These are phyloP conservation scores for Arvicanthis niloticus DNA, from an alignment of 2,113 vertebrate genomes.

Conservation along the genomic window DNA sequence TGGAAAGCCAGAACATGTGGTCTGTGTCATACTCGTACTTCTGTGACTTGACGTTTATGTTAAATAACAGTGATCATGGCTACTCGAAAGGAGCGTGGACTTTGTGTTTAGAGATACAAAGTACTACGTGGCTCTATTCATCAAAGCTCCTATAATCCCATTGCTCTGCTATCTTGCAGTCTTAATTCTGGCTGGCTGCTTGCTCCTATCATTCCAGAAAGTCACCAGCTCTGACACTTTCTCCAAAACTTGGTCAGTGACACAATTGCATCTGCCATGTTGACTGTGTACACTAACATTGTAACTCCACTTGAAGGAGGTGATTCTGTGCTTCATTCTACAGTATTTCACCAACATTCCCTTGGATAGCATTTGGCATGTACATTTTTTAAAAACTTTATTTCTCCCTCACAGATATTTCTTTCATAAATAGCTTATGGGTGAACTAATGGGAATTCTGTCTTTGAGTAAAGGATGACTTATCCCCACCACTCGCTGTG, in stretches of 20 bases:
- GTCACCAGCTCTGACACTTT: neutral
- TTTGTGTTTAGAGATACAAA: conserved; percentile 39
- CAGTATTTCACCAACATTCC: neutral
- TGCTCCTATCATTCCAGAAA: conserved; percentile 23
- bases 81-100: neutral
- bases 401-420: conserved; percentile 43
- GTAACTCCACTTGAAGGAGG: neutral
- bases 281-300: neutral
- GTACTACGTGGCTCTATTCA: neutral
- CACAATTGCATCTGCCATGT: neutral
- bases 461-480: conserved; percentile 21
- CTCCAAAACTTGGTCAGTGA: neutral
- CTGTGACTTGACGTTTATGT: conserved; percentile 48
- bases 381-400: neutral
- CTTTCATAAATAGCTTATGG: conserved; percentile 25
- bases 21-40: conserved; percentile 3
- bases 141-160: conserved; percentile 35
- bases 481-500: neutral
- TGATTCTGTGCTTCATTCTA: conserved; percentile 17
- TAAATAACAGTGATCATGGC: neutral
- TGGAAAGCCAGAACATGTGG: neutral
- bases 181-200: neutral
- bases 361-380: neutral
- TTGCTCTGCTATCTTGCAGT: conserved; percentile 21
- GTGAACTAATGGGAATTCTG: conserved; percentile 36